These are phyloP conservation scores for Hirtodrosophila alboralis DNA, from an alignment of 2,888 invertebrate species.

Conservation along the genomic window DNA sequence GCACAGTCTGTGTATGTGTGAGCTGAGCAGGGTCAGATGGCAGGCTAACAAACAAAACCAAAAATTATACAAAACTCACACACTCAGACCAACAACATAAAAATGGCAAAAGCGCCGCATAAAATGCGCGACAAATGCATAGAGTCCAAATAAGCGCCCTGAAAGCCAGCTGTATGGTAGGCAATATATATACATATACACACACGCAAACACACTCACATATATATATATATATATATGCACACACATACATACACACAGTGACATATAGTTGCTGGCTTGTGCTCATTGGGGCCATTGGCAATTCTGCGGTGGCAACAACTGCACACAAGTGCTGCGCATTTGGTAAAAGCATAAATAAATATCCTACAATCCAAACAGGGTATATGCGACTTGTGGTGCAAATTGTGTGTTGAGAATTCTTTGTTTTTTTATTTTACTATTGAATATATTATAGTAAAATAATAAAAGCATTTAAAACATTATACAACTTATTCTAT, in stretches of 20 bases:
- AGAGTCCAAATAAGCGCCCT: slow-evolving; percentile 52
- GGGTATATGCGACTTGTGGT: neutral
- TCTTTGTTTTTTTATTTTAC: neutral
- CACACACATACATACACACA: slow-evolving; percentile 6
- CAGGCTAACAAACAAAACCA: slow-evolving; percentile 21
- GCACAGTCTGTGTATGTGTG: slow-evolving; percentile 17
- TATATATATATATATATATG: slow-evolving; percentile 2
- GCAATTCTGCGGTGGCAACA: slow-evolving; percentile 63
- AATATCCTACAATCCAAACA: slow-evolving; percentile 35
- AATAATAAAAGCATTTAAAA: no score
- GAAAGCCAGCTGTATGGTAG: slow-evolving; percentile 55
- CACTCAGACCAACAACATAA: slow-evolving; percentile 11
- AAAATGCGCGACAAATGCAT: slow-evolving; percentile 57
- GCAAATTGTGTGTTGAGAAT: neutral
- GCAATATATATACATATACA: slow-evolving; percentile 22
- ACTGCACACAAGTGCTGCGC: slow-evolving; percentile 68
- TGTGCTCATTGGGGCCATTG: slow-evolving; percentile 65
- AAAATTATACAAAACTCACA: slow-evolving; percentile 21
- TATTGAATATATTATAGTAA: no score
- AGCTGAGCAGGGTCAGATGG: slow-evolving; percentile 2
- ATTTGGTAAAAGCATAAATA: slow-evolving; percentile 44
- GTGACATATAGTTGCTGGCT: neutral
- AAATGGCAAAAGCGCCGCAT: slow-evolving; percentile 46
- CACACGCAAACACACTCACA: slow-evolving; percentile 6
- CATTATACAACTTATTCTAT: no score